Base-by-base conservation (phyloP, 2,888 invertebrate genomes). In the Ennomos quercinarius region DNA sequence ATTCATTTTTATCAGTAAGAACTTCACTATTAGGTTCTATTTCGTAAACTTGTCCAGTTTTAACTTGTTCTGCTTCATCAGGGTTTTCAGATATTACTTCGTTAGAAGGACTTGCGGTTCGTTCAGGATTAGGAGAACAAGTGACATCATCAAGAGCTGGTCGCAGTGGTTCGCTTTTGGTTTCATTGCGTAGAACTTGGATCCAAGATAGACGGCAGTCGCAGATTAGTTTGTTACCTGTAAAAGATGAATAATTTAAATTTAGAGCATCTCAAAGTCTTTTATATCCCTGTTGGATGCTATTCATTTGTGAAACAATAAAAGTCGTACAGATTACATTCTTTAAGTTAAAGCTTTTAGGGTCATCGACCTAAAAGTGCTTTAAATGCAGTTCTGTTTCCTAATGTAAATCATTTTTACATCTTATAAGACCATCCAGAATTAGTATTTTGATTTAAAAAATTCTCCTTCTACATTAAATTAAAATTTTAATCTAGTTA, bases 161-260 rank as follows among this genome's bases (percentile, higher is more conserved):
- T 70, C 93, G 93, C 52, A 96, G 92, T 67, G 95, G 94, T 72
- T 93, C 93, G 78, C 95, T 96, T 80, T 94, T 95, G 50, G 97
- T 96, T 80, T 96, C 96, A 83, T 96, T 95, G 69, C 94, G 93
- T 56, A 97, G 88, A 47, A 93, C 91, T 88, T 95, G 95, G 76
- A 97, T 94, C 97, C 97, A 97, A 51, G 95, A 93, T 50, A 97
- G 89, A 46, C 96, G 96, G 78, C 97, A 97, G 87, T 97, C 96
- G 86, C 97, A 97, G 74, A 93, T 93, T 79, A 97, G 94, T 76
- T 94, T 94, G 89, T 97, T 97, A 81, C 96, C 97, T 97, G 95
- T 39, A 70, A 79, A 52, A n/a, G 27, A 27, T 27, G 4, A 6
- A 27, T 27, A 27, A 27, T 27, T 27, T 27, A 6, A 27, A 27